phyloP scores from a whole-genome alignment of 2,113 vertebrate genomes.

The Apteryx mantelli region DNA sequence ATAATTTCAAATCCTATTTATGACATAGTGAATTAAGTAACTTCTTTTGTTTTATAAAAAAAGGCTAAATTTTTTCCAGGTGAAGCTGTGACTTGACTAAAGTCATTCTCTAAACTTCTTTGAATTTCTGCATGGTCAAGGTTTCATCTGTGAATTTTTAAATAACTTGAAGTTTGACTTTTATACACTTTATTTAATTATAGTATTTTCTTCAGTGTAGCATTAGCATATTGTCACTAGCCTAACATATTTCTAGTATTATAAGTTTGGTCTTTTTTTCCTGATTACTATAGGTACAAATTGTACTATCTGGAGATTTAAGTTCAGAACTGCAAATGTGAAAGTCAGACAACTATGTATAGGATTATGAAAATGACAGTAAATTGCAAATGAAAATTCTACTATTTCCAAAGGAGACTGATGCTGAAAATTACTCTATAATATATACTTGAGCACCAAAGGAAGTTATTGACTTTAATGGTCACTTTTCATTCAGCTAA shows the following conservation, averaged over 20 bases:
- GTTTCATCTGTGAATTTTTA: background rate
- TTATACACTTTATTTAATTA: background rate
- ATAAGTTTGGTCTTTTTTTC: background rate
- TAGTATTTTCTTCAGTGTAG: background rate
- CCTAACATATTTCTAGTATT: background rate
- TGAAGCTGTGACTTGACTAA: background rate
- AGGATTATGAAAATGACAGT: background rate
- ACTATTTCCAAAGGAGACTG: background rate
- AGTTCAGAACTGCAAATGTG: background rate
- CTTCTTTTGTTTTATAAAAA: background rate
- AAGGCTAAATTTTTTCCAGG: accelerated
- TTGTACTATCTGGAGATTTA: background rate
- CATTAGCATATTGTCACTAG: background rate
- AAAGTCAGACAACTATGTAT: background rate
- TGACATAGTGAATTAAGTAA: background rate
- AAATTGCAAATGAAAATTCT: background rate
- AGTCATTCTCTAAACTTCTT: background rate
- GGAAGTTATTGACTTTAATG: background rate
- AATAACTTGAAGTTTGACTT: background rate
- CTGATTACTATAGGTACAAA: background rate
- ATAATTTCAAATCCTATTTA: background rate
- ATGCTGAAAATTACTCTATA: background rate
- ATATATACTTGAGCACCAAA: background rate
- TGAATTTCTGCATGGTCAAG: background rate
- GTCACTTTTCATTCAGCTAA: background rate